A percentile compares a stretch with the other conserved stretches of the same genome.
These are phyloP conservation scores for Pterocles gutturalis DNA, from an alignment of 2,113 vertebrate genomes.

Conservation along the genomic window DNA sequence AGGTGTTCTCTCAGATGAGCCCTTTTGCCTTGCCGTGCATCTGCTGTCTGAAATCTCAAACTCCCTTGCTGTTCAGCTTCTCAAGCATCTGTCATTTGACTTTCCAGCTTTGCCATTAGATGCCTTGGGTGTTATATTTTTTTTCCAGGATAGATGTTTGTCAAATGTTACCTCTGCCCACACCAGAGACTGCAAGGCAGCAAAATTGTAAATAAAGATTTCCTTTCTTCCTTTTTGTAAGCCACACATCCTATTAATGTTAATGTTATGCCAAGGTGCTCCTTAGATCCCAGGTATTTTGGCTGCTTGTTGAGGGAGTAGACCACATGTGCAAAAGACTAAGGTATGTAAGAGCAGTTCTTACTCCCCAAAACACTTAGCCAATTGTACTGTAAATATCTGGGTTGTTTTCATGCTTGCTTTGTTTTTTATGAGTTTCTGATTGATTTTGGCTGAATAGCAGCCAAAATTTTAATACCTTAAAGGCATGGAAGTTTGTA, in stretches of 20 bases:
- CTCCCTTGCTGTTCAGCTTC: constrained; percentile 44
- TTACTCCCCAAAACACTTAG: neutral
- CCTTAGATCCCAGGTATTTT: neutral
- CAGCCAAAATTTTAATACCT: neutral
- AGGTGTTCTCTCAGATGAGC: constrained; percentile 61
- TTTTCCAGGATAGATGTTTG: constrained; percentile 3
- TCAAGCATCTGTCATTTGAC: constrained; percentile 67
- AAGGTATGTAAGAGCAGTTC: neutral
- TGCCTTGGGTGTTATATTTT: neutral
- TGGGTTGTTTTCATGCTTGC: neutral
- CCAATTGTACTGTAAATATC: neutral
- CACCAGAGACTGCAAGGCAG: neutral
- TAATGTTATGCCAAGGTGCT: neutral
- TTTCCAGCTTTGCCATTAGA: constrained; percentile 54
- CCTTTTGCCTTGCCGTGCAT: neutral
- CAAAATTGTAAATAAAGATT: neutral
- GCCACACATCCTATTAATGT: neutral
- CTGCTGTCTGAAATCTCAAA: constrained; percentile 50
- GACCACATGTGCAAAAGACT: neutral
- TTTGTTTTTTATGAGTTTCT: neutral
- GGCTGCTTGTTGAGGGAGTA: fast-evolving
- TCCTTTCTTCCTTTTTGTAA: neutral
- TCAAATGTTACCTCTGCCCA: constrained; percentile 36
- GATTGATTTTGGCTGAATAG: neutral
- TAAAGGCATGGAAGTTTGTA: neutral